Evolutionary conservation across 2,888 invertebrate genomes (phyloP), one percentile per base, ranked within the genome.

Genomic region (Cyaniris semiargus): DNA sequence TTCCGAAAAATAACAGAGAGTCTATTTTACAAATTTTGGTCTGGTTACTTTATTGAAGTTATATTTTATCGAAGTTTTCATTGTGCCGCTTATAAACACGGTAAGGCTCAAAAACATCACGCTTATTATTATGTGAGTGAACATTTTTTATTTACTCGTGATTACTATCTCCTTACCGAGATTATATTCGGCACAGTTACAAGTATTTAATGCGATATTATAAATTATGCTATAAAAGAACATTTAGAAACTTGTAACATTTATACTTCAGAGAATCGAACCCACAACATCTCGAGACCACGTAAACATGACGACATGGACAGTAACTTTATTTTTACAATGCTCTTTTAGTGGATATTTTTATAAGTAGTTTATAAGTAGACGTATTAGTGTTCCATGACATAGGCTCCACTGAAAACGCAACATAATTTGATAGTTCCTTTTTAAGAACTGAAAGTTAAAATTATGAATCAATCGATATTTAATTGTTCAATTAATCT

Each of bases 241-340:
- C 27, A 66, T 66, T 66, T 31, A 18, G 15, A 66, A 66, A 66
- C 4, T 66, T 66, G 66, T 27, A 66, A 74, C 74, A 74, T 53
- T 53, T 27, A 53, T 27, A 48, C 48, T 53, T 53, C 44, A 74
- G 15, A 66, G 66, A 31, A 66, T 66, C 66, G 66, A 66, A 66
- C 66, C 66, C 66, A 66, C 27, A 31, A 66, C 66, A 66, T 66
- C 27, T 66, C 27, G 66, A 66, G 27, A 66, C 66, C 66, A 66
- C 66, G 66, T 66, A 31, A 31, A 66, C 66, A 31, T 31, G 15
- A 53, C 48, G 48, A 74, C 21, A 27, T 15, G 48, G 53, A 74
- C 48, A 53, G 23, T 74, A 7, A 53, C 27, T 74, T 74, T 53
- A 74, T 48, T 74, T 74, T 72, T 74, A 53, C 74, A 74, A 48